Conservation (phyloP, 2,113 vertebrate genomes). For the Vidua chalybeata region DNA sequence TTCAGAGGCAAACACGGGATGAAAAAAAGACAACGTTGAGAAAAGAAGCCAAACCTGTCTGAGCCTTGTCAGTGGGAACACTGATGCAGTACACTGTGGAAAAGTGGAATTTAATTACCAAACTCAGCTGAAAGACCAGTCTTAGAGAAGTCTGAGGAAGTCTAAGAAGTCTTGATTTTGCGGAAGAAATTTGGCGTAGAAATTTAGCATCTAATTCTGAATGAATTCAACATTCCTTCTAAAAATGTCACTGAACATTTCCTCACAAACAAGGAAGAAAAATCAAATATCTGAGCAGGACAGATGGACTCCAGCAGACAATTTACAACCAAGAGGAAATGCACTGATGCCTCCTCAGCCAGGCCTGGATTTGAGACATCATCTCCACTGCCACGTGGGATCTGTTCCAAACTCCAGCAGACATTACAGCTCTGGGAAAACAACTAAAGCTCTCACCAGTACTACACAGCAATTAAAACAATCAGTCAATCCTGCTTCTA, state of each 20-base stretch:
- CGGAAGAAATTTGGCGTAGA: not conserved
- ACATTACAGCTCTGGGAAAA: not conserved
- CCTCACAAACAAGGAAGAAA: not conserved
- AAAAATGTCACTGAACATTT: not conserved
- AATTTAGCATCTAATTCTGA: not conserved
- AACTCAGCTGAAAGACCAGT: not conserved
- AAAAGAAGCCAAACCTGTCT: not conserved
- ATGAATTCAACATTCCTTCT: not conserved
- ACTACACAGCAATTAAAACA: not conserved
- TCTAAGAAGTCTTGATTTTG: not conserved
- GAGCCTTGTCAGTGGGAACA: not conserved
- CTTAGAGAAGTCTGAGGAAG: not conserved
- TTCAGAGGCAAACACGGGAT: not conserved
- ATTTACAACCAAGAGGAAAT: fast-evolving
- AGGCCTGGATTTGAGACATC: not conserved
- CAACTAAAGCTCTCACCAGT: not conserved
- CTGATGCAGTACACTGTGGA: fast-evolving
- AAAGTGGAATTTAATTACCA: not conserved
- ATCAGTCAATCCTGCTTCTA: not conserved
- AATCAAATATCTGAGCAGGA: not conserved
- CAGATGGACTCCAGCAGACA: not conserved
- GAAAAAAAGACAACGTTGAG: fast-evolving
- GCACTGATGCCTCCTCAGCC: not conserved
- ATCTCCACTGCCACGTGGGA: not conserved
- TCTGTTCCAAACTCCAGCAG: not conserved